phyloP scores from a whole-genome alignment of 2,797 vertebrate genomes.

The Melanotaenia trifasciata region DNA sequence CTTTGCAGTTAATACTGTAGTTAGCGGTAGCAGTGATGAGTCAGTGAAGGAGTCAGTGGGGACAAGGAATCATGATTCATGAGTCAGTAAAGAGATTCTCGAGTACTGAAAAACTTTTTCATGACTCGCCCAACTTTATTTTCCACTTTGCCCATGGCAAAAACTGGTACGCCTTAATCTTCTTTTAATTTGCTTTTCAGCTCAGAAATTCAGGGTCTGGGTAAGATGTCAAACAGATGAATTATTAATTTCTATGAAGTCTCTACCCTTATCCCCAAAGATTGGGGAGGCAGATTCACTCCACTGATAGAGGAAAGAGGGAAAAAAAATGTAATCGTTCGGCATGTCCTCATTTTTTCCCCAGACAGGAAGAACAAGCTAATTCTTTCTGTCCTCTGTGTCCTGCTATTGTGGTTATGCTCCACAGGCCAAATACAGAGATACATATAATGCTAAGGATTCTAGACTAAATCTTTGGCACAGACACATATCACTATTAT shows the following conservation, averaged over 20 bases:
- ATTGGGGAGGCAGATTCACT: constrained; percentile 23
- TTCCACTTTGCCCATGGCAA: neutral
- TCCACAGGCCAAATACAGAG: neutral
- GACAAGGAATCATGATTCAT: too few species aligned
- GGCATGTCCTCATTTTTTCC: constrained; percentile 28
- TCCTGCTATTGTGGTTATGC: neutral
- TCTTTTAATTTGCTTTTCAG: neutral
- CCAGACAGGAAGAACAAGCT: constrained; percentile 6
- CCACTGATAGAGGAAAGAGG: constrained; percentile 10
- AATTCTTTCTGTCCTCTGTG: constrained; percentile 16
- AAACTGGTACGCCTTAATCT: neutral
- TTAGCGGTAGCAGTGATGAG: too few species aligned
- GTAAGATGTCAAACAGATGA: constrained; percentile 5
- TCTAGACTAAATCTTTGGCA: neutral
- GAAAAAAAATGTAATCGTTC: constrained; percentile 20
- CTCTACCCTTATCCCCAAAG: constrained; percentile 15
- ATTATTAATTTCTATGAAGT: constrained; percentile 23
- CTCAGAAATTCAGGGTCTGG: constrained; percentile 10
- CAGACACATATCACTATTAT: neutral
- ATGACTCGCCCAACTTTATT: too few species aligned
- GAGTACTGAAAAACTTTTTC: too few species aligned
- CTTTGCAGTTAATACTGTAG: too few species aligned
- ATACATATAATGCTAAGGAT: neutral
- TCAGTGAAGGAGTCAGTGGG: too few species aligned
- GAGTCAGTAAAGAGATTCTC: too few species aligned